Evolutionary conservation across 2,797 vertebrate species (phyloP).

Genomic region (Etheostoma perlongum): DNA sequence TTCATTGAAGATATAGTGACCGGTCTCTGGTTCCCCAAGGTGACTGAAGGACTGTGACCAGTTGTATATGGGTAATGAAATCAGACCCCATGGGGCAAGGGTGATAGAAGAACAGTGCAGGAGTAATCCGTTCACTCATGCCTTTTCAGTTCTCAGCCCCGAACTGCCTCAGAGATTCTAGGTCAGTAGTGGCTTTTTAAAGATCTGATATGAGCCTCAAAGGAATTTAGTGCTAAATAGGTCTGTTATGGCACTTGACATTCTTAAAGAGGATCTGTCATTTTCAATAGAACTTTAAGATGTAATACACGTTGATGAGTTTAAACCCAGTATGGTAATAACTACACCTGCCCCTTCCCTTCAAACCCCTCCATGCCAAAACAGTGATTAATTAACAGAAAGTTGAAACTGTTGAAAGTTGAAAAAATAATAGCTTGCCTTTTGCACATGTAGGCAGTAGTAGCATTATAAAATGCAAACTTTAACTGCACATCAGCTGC

Average conservation of each 20-base stretch:
- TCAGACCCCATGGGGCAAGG: conserved; percentile 36
- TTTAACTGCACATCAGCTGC: too few species aligned
- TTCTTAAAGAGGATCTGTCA: conserved; percentile 37
- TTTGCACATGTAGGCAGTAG: too few species aligned
- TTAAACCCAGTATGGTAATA: neutral
- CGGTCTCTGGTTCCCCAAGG: conserved; percentile 46
- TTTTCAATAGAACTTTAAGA: conserved; percentile 10
- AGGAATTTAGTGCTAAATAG: conserved; percentile 62
- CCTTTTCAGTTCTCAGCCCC: conserved; percentile 47
- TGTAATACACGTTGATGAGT: neutral
- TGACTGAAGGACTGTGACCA: conserved; percentile 40
- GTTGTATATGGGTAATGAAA: conserved; percentile 63
- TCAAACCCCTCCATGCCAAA: too few species aligned
- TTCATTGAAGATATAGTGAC: conserved; percentile 43
- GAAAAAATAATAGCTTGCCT: too few species aligned
- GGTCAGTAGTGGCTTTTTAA: conserved; percentile 77
- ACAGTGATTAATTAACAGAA: too few species aligned
- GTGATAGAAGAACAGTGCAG: conserved; percentile 48
- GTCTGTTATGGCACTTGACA: conserved; percentile 36
- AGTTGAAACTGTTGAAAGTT: too few species aligned
- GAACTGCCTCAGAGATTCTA: conserved; percentile 60
- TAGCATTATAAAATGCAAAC: too few species aligned
- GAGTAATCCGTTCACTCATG: conserved; percentile 37
- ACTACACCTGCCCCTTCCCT: neutral
- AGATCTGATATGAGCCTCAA: conserved; percentile 56